These are phyloP conservation scores for Sitobion miscanthi DNA, from an alignment of 1,140 invertebrate species.

Conservation along the genomic window DNA sequence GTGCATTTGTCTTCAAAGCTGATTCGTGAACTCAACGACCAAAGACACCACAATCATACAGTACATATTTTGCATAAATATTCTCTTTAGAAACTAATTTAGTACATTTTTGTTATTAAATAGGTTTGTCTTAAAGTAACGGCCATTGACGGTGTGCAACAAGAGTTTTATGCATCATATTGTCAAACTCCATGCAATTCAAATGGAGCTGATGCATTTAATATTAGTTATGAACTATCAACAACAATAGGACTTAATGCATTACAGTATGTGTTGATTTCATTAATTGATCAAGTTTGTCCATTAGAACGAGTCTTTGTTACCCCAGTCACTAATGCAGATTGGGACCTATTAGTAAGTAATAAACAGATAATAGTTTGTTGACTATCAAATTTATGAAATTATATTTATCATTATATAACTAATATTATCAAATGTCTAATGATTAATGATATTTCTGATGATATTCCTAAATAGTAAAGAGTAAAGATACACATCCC, in stretches of 20 bases:
- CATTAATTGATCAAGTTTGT: not conserved
- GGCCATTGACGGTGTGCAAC: not conserved
- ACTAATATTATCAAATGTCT: not conserved
- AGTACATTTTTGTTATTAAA: not conserved
- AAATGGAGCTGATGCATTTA: slow-evolving; percentile 30
- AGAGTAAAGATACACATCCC: no score
- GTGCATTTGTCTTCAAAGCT: slow-evolving; percentile 36
- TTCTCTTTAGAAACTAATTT: not conserved
- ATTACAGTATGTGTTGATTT: not conserved
- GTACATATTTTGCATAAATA: not conserved
- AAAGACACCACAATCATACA: not conserved
- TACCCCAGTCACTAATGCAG: slow-evolving; percentile 12
- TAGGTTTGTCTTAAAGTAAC: slow-evolving; percentile 42
- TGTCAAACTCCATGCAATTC: slow-evolving; percentile 42
- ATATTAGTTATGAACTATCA: slow-evolving; percentile 28
- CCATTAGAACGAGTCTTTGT: slow-evolving; percentile 2
- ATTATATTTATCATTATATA: not conserved
- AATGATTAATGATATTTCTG: not conserved
- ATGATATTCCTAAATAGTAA: no score
- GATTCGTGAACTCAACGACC: slow-evolving; percentile 9
- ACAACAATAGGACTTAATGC: not conserved
- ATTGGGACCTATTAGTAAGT: slow-evolving; percentile 38
- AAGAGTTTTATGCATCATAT: slow-evolving; percentile 6
- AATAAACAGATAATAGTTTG: not conserved
- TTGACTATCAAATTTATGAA: not conserved